These are phyloP conservation scores for Kryphioiulus occultus DNA, from an alignment of 2,888 invertebrate genomes.

Conservation along the genomic window DNA sequence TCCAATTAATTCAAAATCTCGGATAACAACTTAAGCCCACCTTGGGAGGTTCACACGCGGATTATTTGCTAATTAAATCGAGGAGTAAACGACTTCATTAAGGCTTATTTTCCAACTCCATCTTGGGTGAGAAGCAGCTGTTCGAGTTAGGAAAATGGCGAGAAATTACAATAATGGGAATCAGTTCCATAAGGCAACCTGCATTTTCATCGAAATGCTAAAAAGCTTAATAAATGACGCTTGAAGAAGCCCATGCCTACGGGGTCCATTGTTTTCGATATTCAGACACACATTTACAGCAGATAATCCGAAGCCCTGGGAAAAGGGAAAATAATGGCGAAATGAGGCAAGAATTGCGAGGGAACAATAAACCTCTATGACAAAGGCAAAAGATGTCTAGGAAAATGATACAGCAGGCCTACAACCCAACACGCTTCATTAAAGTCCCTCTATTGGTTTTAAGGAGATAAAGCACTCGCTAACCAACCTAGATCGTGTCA, in stretches of 20 bases:
- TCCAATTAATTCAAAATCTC: not conserved
- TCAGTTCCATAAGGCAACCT: not conserved
- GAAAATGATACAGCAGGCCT: slow-evolving; percentile 21
- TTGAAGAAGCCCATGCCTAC: not conserved
- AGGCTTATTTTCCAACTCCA: not conserved
- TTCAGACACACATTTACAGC: too few relatives aligned
- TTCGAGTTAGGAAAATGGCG: not conserved
- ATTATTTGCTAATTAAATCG: not conserved
- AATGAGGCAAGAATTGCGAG: not conserved
- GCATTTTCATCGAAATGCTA: not conserved
- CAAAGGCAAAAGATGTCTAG: not conserved
- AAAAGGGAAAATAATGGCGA: not conserved
- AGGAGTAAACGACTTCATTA: not conserved
- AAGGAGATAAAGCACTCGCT: slow-evolving; percentile 4
- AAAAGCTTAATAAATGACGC: not conserved
- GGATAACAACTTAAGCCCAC: not conserved
- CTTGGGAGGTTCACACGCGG: not conserved
- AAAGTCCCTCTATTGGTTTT: not conserved
- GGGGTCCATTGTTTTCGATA: not conserved
- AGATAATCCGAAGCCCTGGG: not conserved
- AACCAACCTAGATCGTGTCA: not conserved
- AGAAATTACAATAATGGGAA: slow-evolving; percentile 11
- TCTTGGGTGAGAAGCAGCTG: not conserved
- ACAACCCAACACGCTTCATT: not conserved
- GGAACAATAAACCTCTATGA: not conserved